Evolutionary conservation across 2,113 vertebrate species (phyloP).

Genomic region (Balaeniceps rex): DNA sequence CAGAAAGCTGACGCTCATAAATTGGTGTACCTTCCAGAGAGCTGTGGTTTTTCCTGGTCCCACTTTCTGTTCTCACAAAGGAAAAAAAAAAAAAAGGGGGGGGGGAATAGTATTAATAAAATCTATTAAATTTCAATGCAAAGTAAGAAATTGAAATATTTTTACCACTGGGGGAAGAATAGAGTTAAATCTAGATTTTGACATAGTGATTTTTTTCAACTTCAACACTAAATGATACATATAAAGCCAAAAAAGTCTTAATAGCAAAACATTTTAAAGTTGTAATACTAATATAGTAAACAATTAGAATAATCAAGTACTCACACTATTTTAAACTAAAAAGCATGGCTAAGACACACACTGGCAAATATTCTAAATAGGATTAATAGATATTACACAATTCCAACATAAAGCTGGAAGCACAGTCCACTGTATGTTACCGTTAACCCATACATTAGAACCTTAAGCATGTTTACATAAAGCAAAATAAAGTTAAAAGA

Average conservation of each 20-base stretch:
- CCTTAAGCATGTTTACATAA: not conserved
- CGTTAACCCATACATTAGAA: not conserved
- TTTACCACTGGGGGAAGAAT: not conserved
- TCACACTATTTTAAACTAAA: not conserved
- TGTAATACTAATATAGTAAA: not conserved
- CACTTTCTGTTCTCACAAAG: slow-evolving; percentile 51
- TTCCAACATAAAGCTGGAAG: not conserved
- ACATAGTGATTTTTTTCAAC: not conserved
- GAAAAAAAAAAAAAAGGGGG: not conserved
- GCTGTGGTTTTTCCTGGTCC: slow-evolving; percentile 28
- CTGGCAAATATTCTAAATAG: not conserved
- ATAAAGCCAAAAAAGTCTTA: not conserved
- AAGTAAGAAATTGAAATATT: not conserved
- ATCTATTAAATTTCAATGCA: not conserved
- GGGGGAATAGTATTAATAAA: not conserved
- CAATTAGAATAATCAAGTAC: not conserved
- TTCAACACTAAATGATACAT: not conserved
- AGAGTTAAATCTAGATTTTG: not conserved
- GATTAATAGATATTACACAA: not conserved
- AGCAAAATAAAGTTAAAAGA: not conserved
- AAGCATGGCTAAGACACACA: not conserved
- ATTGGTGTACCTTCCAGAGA: slow-evolving; percentile 72
- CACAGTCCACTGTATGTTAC: not conserved
- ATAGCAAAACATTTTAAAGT: not conserved
- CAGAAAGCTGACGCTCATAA: slow-evolving; percentile 61